These are phyloP conservation scores for Tenthredo scrophulariae DNA, from an alignment of 2,888 invertebrate genomes.

Conservation along the genomic window DNA sequence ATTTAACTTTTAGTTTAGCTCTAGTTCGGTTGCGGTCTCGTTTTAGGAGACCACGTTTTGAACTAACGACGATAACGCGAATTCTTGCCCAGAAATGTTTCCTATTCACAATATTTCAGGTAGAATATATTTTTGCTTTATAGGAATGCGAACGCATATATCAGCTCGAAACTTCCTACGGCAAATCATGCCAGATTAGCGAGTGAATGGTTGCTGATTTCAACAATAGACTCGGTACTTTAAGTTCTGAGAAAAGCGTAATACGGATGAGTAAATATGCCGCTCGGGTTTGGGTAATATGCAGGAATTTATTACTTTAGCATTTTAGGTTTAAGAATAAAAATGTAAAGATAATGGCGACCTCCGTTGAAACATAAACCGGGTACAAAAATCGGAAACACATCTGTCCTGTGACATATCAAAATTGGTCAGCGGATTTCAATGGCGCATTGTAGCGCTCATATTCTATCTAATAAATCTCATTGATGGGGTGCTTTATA, in stretches of 20 bases:
- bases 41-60: conserved; percentile 29
- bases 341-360: neutral
- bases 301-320: neutral
- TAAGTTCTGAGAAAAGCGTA: neutral
- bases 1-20: conserved; percentile 42
- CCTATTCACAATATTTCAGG: conserved; percentile 41
- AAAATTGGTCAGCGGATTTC: conserved; percentile 33
- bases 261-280: conserved; percentile 24
- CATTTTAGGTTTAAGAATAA: neutral
- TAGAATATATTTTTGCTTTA: conserved; percentile 24
- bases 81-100: conserved; percentile 28
- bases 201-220: conserved; percentile 47
- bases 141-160: neutral
- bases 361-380: neutral
- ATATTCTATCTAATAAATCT: conserved; percentile 46
- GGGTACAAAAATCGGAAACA: conserved; percentile 23
- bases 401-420: conserved; percentile 26
- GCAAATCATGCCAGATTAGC: conserved; percentile 43
- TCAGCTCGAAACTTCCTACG: neutral
- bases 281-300: neutral
- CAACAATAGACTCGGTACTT: conserved; percentile 26
- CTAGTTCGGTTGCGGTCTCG: conserved; percentile 13
- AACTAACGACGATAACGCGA: conserved; percentile 45
- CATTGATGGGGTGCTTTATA: conserved; percentile 39
- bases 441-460: conserved; percentile 35